These are phyloP conservation scores for Pseudomugil tenellus DNA, from an alignment of 2,797 vertebrate species.

Conservation along the genomic window DNA sequence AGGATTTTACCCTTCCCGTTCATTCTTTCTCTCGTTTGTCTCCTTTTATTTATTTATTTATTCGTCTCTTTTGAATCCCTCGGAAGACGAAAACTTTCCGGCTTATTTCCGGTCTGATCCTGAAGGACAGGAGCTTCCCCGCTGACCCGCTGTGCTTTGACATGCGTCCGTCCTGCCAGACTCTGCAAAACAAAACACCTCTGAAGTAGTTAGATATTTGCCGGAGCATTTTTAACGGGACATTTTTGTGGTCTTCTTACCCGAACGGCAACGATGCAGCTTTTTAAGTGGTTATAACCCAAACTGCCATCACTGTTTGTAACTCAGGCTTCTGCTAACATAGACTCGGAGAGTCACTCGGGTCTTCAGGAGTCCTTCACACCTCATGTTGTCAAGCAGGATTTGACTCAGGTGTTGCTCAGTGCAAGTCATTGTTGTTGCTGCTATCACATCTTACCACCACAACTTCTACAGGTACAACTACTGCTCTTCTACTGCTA, in stretches of 20 bases:
- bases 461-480: constrained; percentile 57
- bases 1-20: constrained; percentile 53
- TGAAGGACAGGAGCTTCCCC: constrained; percentile 59
- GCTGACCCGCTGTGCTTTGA: constrained; percentile 74
- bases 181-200: constrained; percentile 21
- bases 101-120: constrained; percentile 34
- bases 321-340: constrained; percentile 74
- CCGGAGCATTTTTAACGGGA: constrained; percentile 35
- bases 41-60: constrained; percentile 41
- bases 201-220: constrained; percentile 34
- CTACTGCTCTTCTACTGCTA: constrained; percentile 56
- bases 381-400: constrained; percentile 64
- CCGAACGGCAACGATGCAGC: constrained; percentile 24
- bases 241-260: constrained; percentile 33
- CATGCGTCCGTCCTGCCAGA: constrained; percentile 23
- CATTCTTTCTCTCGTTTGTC: constrained; percentile 56
- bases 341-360: constrained; percentile 27
- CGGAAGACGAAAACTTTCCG: constrained; percentile 9
- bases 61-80: constrained; percentile 33
- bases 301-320: constrained; percentile 73
- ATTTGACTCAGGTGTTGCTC: constrained; percentile 81
- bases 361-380: constrained; percentile 48
- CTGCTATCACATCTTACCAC: constrained; percentile 75
- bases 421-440: constrained; percentile 74
- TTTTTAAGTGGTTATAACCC: constrained; percentile 57